Base-by-base conservation (phyloP, 2,113 vertebrate species). In the Notothenia rossii region DNA sequence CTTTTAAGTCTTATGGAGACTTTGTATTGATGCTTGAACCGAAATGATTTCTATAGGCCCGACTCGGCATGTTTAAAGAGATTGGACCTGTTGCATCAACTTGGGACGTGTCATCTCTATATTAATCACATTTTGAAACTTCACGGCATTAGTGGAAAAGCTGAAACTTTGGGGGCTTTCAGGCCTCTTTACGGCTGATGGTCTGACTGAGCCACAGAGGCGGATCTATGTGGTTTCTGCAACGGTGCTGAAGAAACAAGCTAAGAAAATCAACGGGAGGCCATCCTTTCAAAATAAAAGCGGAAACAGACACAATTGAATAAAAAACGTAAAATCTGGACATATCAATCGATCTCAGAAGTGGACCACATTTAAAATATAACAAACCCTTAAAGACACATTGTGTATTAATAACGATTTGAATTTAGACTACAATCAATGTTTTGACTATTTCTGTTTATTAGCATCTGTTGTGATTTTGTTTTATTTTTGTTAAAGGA, bases 261-360 rank as follows among this genome's bases (percentile, higher is more conserved):
- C 14, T n/a, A 2, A 11, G 4, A 40, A 13, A 0, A 74, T 9
- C 4, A 4, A 48, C 0, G 11, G 13, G 17, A 0, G 1, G 5
- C 1, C 0, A 0, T 22, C 0, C 49, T 77, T 86, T 84, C 86
- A 88, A 84, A 82, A 80, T 86, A 90, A 90, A 86, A 88, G 40
- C 20, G 3, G 22, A 36, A 51, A 7, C 33, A 0, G 17, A 1
- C 4, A 6, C 5, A 10, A 36, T 15, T 9, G 2, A 17, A 46
- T 33, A 7, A 1, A 7, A 11, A 6, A 22, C 10, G 11, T 0
- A 13, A 53, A 0, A 3, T 66, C 15, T 3, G 17, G 25, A 50
- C 22, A 3, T 50, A 18, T 8, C 29, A 10, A 18, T 18, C 10
- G 9, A n/a, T 29, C 10, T 50, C 15, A 66, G 11, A 10, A 29